Conservation (phyloP, 2,113 vertebrate species). For the Cynoglossus semilaevis region DNA sequence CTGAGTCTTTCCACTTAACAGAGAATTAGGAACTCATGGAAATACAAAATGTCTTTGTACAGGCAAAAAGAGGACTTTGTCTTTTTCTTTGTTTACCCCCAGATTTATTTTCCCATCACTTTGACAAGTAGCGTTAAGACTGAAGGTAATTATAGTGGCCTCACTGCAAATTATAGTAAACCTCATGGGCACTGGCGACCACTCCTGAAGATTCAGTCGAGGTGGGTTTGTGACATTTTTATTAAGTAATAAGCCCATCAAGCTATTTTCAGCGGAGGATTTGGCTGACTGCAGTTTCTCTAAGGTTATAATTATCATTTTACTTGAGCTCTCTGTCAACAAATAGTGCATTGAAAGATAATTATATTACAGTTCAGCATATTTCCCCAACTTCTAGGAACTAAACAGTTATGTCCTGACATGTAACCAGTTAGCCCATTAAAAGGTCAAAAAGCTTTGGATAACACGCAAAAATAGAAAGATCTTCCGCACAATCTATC, state of each 20-base stretch:
- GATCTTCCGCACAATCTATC: too few species aligned
- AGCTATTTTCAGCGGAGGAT: conserved; percentile 36
- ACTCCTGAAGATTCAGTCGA: conserved; percentile 41
- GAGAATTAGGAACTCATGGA: conserved; percentile 6
- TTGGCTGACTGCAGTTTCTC: conserved; percentile 33
- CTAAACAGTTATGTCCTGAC: not conserved
- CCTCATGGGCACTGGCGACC: conserved; percentile 18
- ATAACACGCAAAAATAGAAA: too few species aligned
- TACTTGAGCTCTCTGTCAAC: conserved; percentile 36
- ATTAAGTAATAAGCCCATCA: conserved; percentile 58
- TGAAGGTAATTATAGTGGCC: conserved; percentile 40
- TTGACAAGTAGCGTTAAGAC: conserved; percentile 45
- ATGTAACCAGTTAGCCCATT: not conserved
- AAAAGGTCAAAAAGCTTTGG: too few species aligned
- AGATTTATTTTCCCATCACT: conserved; percentile 30
- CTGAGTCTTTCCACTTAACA: conserved; percentile 24
- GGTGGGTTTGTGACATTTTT: conserved; percentile 36
- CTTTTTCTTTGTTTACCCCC: conserved; percentile 44
- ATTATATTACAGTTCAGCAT: conserved; percentile 18
- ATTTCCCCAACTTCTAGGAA: not conserved
- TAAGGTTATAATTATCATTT: conserved; percentile 45
- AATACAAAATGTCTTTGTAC: conserved; percentile 21
- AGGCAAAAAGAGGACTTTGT: conserved; percentile 37
- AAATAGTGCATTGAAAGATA: conserved; percentile 11
- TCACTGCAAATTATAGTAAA: conserved; percentile 41